Conservation (phyloP, 2,113 vertebrate species). For the Arvicanthis niloticus region DNA sequence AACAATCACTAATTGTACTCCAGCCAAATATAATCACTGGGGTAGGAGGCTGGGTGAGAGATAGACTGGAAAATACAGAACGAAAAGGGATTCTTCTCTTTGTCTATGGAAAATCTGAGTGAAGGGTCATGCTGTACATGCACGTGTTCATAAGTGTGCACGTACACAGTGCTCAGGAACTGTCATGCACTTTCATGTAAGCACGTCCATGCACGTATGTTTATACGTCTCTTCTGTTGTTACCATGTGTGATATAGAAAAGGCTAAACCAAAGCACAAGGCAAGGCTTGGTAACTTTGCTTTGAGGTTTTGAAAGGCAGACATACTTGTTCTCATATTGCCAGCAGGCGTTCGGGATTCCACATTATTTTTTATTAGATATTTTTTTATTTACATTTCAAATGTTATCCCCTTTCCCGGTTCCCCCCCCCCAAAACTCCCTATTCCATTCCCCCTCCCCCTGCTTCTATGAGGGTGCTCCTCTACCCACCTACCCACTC, state of each 20-base stretch:
- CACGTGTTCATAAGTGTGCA: neutral
- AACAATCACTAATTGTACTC: slow-evolving; percentile 7
- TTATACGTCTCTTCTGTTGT: neutral
- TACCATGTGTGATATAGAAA: neutral
- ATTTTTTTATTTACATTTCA: too few relatives aligned
- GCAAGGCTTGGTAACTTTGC: neutral
- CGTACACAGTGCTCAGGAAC: neutral
- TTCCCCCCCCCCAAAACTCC: too few relatives aligned
- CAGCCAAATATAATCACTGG: slow-evolving; percentile 8
- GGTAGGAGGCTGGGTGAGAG: too few relatives aligned
- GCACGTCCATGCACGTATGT: neutral
- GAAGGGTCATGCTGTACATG: slow-evolving; percentile 1
- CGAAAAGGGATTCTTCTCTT: neutral
- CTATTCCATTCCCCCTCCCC: too few relatives aligned
- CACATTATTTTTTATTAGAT: too few relatives aligned
- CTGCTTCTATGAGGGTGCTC: too few relatives aligned
- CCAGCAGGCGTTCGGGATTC: neutral
- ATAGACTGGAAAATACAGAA: neutral
- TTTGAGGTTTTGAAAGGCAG: slow-evolving; percentile 10
- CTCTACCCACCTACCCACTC: too few relatives aligned
- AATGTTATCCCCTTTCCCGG: too few relatives aligned
- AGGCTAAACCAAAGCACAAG: slow-evolving; percentile 33
- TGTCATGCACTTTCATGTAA: neutral
- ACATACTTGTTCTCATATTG: neutral
- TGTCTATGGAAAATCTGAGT: neutral